A percentile compares a stretch with the other conserved stretches of the same genome.
Evolutionary conservation across 2,888 invertebrate genomes (phyloP).

Genomic region (Teinopalpus imperialis): DNA sequence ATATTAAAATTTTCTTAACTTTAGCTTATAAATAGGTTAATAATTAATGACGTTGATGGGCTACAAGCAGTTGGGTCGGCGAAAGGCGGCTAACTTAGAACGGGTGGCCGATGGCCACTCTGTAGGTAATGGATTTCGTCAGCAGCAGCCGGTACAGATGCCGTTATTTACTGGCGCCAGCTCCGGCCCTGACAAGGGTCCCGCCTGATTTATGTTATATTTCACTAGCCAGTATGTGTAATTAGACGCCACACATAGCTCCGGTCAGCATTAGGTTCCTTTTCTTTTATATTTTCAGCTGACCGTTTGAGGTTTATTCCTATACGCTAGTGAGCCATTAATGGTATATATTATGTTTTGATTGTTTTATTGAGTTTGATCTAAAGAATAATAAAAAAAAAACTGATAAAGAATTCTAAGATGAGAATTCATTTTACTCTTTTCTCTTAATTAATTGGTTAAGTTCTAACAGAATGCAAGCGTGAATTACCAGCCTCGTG

Average conservation of each 20-base stretch:
- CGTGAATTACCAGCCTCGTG: too few species aligned
- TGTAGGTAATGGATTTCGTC: slow-evolving; percentile 43
- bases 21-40: slow-evolving; percentile 26
- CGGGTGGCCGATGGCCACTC: slow-evolving; percentile 29
- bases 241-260: slow-evolving; percentile 7
- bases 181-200: slow-evolving; percentile 61
- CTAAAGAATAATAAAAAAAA: too few species aligned
- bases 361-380: too few species aligned
- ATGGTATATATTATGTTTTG: too few species aligned
- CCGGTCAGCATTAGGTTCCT: neutral
- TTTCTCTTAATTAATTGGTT: too few species aligned
- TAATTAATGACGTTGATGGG: slow-evolving; percentile 27
- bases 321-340: too few species aligned
- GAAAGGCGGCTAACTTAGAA: slow-evolving; percentile 3
- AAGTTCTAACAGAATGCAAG: too few species aligned
- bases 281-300: neutral
- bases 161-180: slow-evolving; percentile 57
- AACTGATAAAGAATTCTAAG: too few species aligned
- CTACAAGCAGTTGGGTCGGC: slow-evolving; percentile 17
- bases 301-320: neutral
- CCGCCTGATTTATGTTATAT: slow-evolving; percentile 70
- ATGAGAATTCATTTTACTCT: too few species aligned
- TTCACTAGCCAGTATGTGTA: slow-evolving; percentile 43
- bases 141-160: slow-evolving; percentile 48
- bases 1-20: too few species aligned